Base-by-base conservation (phyloP, 2,797 vertebrate species). In the Sebastes baramenuke region DNA sequence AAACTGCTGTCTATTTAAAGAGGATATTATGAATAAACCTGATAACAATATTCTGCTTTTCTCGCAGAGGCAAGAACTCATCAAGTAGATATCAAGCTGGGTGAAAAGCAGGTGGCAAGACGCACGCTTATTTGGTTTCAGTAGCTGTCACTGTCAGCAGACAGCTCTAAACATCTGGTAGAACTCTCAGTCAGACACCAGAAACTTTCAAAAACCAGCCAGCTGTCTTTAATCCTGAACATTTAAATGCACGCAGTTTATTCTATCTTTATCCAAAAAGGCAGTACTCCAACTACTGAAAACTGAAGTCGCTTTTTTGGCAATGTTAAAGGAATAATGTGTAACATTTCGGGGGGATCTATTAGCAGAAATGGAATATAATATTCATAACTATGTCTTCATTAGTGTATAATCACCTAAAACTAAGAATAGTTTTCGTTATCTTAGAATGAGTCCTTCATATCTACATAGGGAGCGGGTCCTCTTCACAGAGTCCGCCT, bases 121-220 rank as follows among this genome's bases (percentile, higher is more conserved):
- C 3, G 2, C 24, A 72, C 1, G 8, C 18, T 42, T 38, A 42
- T 72, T 56, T 79, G n/a, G 67, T 46, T 77, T 71, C 32, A 74
- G 55, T 12, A 18, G 18, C 58, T 8, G 8, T 66, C n/a, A 49
- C 5, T 83, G 67, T 52, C 68, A 70, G 22, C 29, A 83, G 59
- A 71, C 8, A 27, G 64, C 30, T 22, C 27, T 49, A 32, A 76
- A 60, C 56, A 88, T 75, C 61, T 74, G 67, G 27, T 24, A 36
- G 25, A 49, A 59, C 36, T 52, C 22, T 75, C 22, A 55, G 22
- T 56, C 66, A 77, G 46, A 73, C 36, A 46, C 1, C 24, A 27
- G 22, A 75, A 38, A 62, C n/a, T 13, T 66, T 54, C 8, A 66
- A 36, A 74, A 58, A 58, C 0, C 12, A 29, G 3, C 4, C 22